Base-by-base conservation (phyloP, 2,888 invertebrate genomes). In the Rhimphoctona megacephalus region DNA sequence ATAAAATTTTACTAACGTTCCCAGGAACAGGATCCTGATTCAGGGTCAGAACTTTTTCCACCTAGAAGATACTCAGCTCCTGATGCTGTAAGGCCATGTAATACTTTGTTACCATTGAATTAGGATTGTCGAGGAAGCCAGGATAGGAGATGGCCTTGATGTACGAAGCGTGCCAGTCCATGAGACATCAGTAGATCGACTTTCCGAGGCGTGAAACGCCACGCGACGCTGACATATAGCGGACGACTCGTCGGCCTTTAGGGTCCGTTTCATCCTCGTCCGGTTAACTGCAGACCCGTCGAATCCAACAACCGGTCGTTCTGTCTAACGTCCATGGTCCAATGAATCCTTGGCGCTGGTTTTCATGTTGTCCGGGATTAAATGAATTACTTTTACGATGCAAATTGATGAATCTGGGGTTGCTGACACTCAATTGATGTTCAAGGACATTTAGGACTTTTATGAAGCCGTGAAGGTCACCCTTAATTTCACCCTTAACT, bases 191-290 rank as follows among this genome's bases (percentile, higher is more conserved):
- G 85, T 88, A 87, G 89, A 90, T 90, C 90, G 88, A 87, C 81
- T 88, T 90, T 86, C 88, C 88, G 88, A 90, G 88, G 90, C 91
- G 90, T 90, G 89, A 90, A 92, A 91, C 90, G 85, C 85, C 82
- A 81, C 87, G 73, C 88, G 90, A 90, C 91, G 90, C 90, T 92
- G 91, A 92, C 89, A 85, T 91, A 92, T 91, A 87, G 89, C 87
- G 69, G 39, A 77, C 36, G 89, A 84, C 92, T 90, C 90, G 88
- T 90, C 43, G 70, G 77, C 80, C 77, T 87, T 73, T 49, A 77
- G 78, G 77, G 86, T 83, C 83, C 81, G 76, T 70, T 87, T 67
- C 57, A 88, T 87, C 77, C 86, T 64, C 82, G 76, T 73, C 61
- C 52, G 43, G 70, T 46, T 87, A 83, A 88, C 81, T 78, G 81